Evolutionary conservation across 2,113 vertebrate genomes (phyloP).

Genomic region (Chlamydotis undulata): DNA sequence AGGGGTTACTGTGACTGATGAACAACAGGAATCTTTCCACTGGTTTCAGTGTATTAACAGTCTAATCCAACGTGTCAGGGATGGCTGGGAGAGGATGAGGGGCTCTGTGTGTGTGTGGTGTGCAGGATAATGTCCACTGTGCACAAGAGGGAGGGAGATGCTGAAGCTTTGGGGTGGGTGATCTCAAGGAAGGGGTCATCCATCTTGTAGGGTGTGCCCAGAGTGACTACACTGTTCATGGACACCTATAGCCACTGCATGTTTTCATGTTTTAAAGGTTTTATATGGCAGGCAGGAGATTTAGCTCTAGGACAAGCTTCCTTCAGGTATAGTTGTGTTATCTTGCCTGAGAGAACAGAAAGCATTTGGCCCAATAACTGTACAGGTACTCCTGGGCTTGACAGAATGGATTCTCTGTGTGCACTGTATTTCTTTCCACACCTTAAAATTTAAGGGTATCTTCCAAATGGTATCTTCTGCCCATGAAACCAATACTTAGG

Average conservation of each 20-base stretch:
- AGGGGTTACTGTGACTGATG: not conserved
- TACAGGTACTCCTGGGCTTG: not conserved
- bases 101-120: not conserved
- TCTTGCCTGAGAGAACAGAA: not conserved
- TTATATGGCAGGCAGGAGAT: not conserved
- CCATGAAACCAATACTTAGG: not conserved
- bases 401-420: not conserved
- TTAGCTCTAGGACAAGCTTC: not conserved
- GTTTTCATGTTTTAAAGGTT: not conserved
- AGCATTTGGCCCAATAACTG: not conserved
- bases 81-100: not conserved
- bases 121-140: not conserved
- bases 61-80: not conserved
- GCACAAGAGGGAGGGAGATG: not conserved
- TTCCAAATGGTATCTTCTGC: not conserved
- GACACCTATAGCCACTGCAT: fast-evolving
- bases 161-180: not conserved
- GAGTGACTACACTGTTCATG: not conserved
- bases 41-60: not conserved
- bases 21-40: not conserved
- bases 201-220: not conserved
- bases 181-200: not conserved
- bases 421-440: not conserved
- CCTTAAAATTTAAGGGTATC: not conserved
- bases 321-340: not conserved